These are phyloP conservation scores for Peromyscus leucopus DNA, from an alignment of 2,113 vertebrate species.

Conservation along the genomic window DNA sequence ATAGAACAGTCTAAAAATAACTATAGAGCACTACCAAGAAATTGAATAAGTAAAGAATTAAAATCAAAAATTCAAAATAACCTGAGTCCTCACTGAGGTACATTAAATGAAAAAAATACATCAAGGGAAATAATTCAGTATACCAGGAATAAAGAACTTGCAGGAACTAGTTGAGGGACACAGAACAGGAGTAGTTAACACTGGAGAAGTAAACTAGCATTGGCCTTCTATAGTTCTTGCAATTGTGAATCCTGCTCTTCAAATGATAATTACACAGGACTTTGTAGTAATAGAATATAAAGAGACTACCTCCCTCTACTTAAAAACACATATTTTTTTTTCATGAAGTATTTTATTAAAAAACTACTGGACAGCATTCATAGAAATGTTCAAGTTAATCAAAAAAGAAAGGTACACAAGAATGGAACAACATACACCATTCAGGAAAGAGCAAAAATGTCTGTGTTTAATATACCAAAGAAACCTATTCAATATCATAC, in stretches of 20 bases:
- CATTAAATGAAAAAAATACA: background rate
- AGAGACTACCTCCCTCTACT: background rate
- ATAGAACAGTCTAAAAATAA: background rate
- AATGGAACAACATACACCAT: background rate
- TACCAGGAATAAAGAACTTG: background rate
- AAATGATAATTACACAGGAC: background rate
- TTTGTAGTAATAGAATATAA: background rate
- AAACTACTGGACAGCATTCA: background rate
- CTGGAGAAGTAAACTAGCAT: background rate
- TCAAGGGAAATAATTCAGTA: background rate
- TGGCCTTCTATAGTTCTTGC: background rate
- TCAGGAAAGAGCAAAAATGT: background rate
- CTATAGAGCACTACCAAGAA: background rate
- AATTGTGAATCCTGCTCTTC: background rate
- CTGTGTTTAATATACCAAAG: background rate
- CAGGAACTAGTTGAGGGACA: background rate
- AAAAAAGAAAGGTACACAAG: background rate
- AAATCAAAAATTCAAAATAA: background rate
- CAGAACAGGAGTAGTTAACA: background rate
- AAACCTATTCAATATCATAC: background rate
- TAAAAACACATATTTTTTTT: background rate
- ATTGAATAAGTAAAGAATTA: constrained; percentile 7
- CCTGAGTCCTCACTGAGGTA: background rate
- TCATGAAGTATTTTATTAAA: background rate
- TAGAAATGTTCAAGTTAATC: background rate